Base-by-base conservation (phyloP, 2,797 vertebrate genomes). In the Decapterus maruadsi region DNA sequence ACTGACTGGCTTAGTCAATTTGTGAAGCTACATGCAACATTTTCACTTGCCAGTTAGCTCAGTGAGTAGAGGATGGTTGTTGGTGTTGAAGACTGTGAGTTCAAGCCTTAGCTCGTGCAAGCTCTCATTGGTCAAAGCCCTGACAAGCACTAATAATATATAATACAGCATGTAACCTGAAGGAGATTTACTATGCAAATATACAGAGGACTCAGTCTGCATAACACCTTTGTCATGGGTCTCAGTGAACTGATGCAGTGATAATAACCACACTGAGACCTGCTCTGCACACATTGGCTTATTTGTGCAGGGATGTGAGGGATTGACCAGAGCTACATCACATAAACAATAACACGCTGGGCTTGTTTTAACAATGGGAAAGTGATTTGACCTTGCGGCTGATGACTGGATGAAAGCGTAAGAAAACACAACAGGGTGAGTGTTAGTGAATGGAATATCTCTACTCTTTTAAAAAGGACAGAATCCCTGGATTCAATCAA, bases 171-270 rank as follows among this genome's bases (percentile, higher is more conserved):
- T 53, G 42, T 48, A 72, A 80, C 42, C 76, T 61, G 42, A 6
- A 34, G 34, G 75, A 83, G 76, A 84, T 87, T 85, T 78, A 34
- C 61, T 74, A 12, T 64, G 20, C 69, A 88, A 91, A 90, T 85
- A 90, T 46, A 80, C 83, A 50, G 43, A 71, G 42, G 34, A 74
- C 53, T 85, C 75, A 14, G 57, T 77, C 81, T 82, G 53, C 69
- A 67, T 51, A 71, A 45, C 72, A 69, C 66, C 86, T 83, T 66
- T 72, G 56, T 69, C 31, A 40, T 34, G 38, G 57, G 43, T 78
- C 61, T 87, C 68, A 67, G 71, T 80, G 70, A 84, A 82, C 60
- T 51, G 69, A 86, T 72, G 78, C 68, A 48, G 66, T 31, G 45
- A 86, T 87, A 85, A 87, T 38, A 83, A 72, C 54, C 79, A 50